Evolutionary conservation across 2,888 invertebrate species (phyloP).

Genomic region (Yponomeuta sedellus): DNA sequence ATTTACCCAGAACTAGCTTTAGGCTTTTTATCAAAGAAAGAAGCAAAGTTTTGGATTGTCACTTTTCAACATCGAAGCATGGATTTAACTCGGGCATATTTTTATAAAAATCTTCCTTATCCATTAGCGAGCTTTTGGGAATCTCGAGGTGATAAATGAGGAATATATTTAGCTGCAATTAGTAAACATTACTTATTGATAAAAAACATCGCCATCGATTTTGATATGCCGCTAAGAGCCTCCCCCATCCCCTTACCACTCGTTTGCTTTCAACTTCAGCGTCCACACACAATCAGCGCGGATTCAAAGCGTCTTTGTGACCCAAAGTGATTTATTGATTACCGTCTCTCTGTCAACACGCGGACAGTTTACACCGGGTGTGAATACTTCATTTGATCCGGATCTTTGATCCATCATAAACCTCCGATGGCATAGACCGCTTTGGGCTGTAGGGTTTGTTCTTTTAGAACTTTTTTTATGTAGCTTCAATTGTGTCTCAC

Average conservation of each 20-base stretch:
- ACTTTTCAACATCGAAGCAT: too few species aligned
- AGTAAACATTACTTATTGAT: not conserved
- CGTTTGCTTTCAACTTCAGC: conserved; percentile 52
- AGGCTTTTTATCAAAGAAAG: too few species aligned
- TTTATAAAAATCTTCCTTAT: too few species aligned
- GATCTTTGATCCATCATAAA: conserved; percentile 73
- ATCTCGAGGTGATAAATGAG: too few species aligned
- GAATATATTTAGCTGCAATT: too few species aligned
- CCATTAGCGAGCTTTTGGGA: too few species aligned
- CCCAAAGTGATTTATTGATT: conserved; percentile 74
- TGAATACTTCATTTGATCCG: conserved; percentile 77
- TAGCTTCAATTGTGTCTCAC: too few species aligned
- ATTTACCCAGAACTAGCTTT: not conserved
- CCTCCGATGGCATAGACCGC: conserved; percentile 26
- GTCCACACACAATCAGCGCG: conserved; percentile 73
- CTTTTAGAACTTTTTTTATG: not conserved
- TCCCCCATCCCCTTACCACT: conserved; percentile 23
- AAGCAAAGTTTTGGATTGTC: too few species aligned
- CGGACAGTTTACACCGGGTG: conserved; percentile 57
- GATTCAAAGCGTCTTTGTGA: conserved; percentile 71
- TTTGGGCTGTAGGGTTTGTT: conserved; percentile 17
- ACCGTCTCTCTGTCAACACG: conserved; percentile 73
- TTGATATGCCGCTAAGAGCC: not conserved
- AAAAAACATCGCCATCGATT: not conserved
- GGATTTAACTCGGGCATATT: too few species aligned